A percentile compares a stretch with the other conserved stretches of the same genome.
phyloP scores from a whole-genome alignment of 2,113 vertebrate species.

The Probosciger aterrimus region DNA sequence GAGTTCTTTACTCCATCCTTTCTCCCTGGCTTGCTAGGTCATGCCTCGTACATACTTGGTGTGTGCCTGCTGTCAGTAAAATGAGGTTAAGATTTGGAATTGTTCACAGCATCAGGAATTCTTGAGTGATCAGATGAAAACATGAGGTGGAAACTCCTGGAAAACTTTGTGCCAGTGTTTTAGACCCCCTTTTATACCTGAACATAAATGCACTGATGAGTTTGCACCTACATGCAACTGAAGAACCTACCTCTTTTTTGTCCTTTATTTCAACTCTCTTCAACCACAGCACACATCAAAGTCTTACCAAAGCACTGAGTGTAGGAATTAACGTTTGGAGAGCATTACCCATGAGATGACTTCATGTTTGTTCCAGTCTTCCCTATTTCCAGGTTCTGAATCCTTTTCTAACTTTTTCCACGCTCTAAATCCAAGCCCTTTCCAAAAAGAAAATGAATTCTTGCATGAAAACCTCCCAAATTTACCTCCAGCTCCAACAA shows the following conservation, averaged over 20 bases:
- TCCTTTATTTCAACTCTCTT: constrained; percentile 12
- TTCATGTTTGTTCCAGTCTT: constrained; percentile 29
- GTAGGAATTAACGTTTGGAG: neutral
- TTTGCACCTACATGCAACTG: neutral
- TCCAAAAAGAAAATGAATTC: constrained; percentile 5
- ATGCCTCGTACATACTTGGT: neutral
- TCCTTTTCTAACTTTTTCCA: neutral
- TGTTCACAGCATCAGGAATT: neutral
- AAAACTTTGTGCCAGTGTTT: neutral
- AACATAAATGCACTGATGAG: neutral
- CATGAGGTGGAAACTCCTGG: neutral
- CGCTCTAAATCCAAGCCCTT: neutral
- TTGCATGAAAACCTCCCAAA: neutral
- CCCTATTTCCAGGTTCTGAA: constrained; percentile 33
- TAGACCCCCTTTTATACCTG: neutral
- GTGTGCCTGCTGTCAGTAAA: neutral
- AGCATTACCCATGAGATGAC: neutral
- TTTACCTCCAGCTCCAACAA: neutral
- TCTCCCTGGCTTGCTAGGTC: neutral
- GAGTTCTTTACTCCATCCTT: neutral
- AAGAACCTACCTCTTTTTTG: neutral
- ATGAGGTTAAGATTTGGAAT: neutral
- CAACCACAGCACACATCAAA: constrained; percentile 42
- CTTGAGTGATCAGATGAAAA: neutral
- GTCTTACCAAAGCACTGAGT: neutral